Evolutionary conservation across 2,888 invertebrate species (phyloP).

Genomic region (Heteropelma amictum): DNA sequence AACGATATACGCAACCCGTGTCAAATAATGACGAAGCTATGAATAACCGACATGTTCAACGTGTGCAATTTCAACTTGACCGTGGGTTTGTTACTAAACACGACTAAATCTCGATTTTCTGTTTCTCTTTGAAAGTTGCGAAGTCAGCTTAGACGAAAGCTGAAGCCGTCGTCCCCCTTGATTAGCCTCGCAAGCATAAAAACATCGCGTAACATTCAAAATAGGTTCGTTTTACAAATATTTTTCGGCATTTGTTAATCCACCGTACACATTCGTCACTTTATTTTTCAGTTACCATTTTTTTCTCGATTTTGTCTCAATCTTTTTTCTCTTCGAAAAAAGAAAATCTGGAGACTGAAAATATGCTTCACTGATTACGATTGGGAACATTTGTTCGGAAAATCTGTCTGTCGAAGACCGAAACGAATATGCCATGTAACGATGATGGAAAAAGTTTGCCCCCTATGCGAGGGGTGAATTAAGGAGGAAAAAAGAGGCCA

Average conservation of each 20-base stretch:
- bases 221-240: too few species aligned
- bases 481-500: constrained; percentile 50
- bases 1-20: constrained; percentile 6
- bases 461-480: constrained; percentile 9
- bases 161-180: too few species aligned
- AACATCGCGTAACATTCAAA: too few species aligned
- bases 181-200: too few species aligned
- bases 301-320: too few species aligned
- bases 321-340: too few species aligned
- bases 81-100: constrained; percentile 20
- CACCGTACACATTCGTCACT: too few species aligned
- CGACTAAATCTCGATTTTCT: constrained; percentile 37
- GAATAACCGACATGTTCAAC: constrained; percentile 38
- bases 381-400: neutral
- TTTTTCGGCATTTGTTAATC: too few species aligned
- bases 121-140: neutral
- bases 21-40: constrained; percentile 1
- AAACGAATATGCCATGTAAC: constrained; percentile 9
- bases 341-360: too few species aligned
- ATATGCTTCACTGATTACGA: too few species aligned
- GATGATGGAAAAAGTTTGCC: constrained; percentile 16
- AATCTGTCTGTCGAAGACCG: neutral
- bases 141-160: too few species aligned
- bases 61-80: constrained; percentile 34
- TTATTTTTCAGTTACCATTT: too few species aligned